Conservation (phyloP, 2,888 invertebrate genomes). For the Apamea epomidion region DNA sequence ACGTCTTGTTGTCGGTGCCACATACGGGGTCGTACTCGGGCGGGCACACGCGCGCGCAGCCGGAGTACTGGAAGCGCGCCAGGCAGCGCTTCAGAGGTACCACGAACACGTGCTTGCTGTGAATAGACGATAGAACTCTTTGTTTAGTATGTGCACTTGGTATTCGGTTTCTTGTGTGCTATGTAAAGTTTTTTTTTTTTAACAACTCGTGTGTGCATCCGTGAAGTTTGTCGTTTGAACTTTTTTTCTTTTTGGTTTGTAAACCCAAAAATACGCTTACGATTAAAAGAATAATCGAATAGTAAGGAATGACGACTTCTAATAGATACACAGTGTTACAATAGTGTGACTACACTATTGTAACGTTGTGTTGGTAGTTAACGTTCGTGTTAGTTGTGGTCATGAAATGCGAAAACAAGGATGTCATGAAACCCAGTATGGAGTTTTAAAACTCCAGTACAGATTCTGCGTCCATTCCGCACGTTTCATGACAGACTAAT, state of each 20-base stretch:
- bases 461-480: neutral
- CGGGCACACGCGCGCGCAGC: constrained; percentile 96
- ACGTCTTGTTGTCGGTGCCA: constrained; percentile 97
- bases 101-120: constrained; percentile 96
- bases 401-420: neutral
- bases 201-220: too few relatives aligned
- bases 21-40: constrained; percentile 97
- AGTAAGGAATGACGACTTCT: neutral
- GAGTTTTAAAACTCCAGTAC: neutral
- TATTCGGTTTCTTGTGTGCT: constrained; percentile 28
- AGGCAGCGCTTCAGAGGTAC: constrained; percentile 97
- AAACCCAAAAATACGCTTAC: neutral
- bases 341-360: too few relatives aligned
- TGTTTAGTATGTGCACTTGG: constrained; percentile 57
- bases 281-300: neutral
- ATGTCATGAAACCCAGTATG: neutral
- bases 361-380: too few relatives aligned
- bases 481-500: neutral
- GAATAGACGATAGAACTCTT: constrained; percentile 66
- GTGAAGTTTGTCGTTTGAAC: neutral
- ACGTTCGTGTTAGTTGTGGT: neutral
- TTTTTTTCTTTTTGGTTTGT: neutral
- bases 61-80: constrained; percentile 95
- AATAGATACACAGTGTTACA: neutral
- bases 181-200: too few relatives aligned